A percentile compares a stretch with the other conserved stretches of the same genome.
Evolutionary conservation across 2,113 vertebrate species (phyloP).

Genomic region (Pyrgilauda ruficollis): DNA sequence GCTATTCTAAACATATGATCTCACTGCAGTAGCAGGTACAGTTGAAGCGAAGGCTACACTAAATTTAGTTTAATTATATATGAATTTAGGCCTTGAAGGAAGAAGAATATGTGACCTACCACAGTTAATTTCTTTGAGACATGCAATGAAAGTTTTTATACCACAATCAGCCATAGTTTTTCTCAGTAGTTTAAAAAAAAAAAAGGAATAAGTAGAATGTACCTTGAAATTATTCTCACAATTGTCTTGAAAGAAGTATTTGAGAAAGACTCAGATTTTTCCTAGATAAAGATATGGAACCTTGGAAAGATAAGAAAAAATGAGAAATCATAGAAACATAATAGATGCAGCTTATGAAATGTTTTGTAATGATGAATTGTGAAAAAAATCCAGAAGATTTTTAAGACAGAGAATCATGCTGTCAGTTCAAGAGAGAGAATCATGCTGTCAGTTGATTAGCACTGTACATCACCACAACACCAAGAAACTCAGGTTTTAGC

Average conservation of each 20-base stretch:
- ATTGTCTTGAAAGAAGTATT: background rate
- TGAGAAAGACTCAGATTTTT: background rate
- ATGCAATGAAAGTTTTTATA: background rate
- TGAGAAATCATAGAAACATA: background rate
- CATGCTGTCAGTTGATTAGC: background rate
- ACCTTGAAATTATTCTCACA: background rate
- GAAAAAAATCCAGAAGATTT: background rate
- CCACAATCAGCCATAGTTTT: background rate
- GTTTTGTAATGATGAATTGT: background rate
- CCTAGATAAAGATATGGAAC: background rate
- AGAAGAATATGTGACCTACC: background rate
- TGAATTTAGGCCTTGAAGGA: background rate
- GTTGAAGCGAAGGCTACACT: background rate
- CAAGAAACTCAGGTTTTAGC: background rate
- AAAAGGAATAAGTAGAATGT: background rate
- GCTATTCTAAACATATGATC: slow-evolving; percentile 15
- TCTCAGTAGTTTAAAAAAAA: background rate
- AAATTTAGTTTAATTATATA: background rate
- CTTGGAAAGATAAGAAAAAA: background rate
- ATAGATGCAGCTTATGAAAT: background rate
- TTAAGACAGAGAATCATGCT: background rate
- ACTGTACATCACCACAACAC: background rate
- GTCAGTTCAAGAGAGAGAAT: background rate
- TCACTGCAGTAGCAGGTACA: slow-evolving; percentile 38
- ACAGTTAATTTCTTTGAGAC: background rate